Conservation (phyloP, 2,888 invertebrate genomes). For the Molorchus minor region DNA sequence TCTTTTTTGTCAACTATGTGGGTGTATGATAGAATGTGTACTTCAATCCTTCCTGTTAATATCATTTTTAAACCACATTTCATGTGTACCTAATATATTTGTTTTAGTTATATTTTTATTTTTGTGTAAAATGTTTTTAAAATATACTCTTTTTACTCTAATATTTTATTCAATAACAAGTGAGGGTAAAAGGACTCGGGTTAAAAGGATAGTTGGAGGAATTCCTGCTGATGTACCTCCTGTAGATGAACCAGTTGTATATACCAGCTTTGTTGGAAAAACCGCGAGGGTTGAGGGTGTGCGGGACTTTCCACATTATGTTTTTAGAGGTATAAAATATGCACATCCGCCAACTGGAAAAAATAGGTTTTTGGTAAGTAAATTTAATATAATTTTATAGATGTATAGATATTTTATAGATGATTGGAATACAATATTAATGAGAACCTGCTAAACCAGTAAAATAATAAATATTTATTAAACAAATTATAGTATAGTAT, state of each 20-base stretch:
- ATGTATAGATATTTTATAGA: background rate
- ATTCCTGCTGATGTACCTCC: constrained; percentile 72
- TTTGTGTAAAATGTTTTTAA: background rate
- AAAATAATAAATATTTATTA: too few species aligned
- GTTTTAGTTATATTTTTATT: background rate
- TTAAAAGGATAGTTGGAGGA: constrained; percentile 73
- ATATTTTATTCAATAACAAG: constrained; percentile 2
- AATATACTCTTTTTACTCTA: background rate
- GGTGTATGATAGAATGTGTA: constrained; percentile 4
- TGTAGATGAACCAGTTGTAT: constrained; percentile 76
- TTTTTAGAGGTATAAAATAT: constrained; percentile 78
- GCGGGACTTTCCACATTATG: constrained; percentile 71
- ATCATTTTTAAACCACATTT: too few species aligned
- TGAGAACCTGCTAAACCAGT: too few species aligned
- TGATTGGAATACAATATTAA: background rate
- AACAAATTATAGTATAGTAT: too few species aligned
- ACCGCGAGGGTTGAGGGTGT: constrained; percentile 72
- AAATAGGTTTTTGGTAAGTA: constrained; percentile 68
- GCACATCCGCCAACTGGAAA: constrained; percentile 69
- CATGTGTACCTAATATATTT: too few species aligned
- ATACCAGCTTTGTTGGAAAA: constrained; percentile 70
- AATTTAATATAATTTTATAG: background rate
- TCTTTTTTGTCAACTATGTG: too few species aligned
- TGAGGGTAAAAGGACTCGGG: constrained; percentile 43
- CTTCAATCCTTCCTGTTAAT: background rate